phyloP scores from a whole-genome alignment of 2,888 invertebrate species.

The Theristus sp. region DNA sequence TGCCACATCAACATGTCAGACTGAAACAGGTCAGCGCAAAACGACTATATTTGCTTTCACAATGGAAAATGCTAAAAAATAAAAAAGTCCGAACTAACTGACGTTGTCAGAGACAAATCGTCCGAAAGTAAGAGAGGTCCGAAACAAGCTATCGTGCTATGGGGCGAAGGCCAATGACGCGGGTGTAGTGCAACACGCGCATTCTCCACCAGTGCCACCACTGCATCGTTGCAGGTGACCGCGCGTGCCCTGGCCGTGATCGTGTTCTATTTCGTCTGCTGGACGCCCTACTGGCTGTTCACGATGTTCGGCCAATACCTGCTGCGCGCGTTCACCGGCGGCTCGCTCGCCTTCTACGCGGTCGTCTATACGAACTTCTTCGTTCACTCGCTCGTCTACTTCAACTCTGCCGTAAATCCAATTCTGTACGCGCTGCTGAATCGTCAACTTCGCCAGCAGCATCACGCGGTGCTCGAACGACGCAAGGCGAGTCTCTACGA shows the following conservation, averaged over 20 bases:
- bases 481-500: background rate
- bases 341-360: background rate
- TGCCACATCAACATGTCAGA: background rate
- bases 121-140: too few species aligned
- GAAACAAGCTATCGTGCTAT: too few species aligned
- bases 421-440: background rate
- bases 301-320: background rate
- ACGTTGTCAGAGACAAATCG: too few species aligned
- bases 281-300: slow-evolving; percentile 8
- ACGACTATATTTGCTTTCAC: too few species aligned
- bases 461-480: background rate
- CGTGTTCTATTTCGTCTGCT: slow-evolving; percentile 7
- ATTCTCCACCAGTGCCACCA: too few species aligned
- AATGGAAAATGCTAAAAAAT: too few species aligned
- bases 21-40: background rate
- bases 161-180: too few species aligned
- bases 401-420: background rate
- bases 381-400: background rate
- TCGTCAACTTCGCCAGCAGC: background rate
- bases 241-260: slow-evolving; percentile 1
- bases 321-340: background rate
- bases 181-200: too few species aligned
- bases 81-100: too few species aligned
- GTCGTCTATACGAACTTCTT: background rate
- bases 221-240: too few species aligned